Percentiles rank a stretch among this genome's conserved stretches.
Evolutionary conservation across 2,797 vertebrate species (phyloP).

Genomic region (Trematomus bernacchii): DNA sequence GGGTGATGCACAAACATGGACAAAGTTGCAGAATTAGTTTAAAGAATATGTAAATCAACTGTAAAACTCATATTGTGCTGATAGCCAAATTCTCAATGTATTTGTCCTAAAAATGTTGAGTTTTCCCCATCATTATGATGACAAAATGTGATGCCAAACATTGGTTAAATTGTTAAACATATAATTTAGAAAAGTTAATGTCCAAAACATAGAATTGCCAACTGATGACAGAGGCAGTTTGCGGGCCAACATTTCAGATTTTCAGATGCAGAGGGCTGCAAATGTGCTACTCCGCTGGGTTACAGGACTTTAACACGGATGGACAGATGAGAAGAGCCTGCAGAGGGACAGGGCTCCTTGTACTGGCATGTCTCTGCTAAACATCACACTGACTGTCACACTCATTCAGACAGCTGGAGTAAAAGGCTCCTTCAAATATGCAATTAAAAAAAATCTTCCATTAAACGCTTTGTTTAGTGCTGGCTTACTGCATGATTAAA

Average conservation of each 20-base stretch:
- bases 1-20: too few relatives aligned
- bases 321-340: constrained; percentile 25
- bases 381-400: constrained; percentile 4
- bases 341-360: neutral
- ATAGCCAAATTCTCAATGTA: too few relatives aligned
- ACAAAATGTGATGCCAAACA: too few relatives aligned
- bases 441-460: neutral
- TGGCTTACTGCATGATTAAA: neutral
- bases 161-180: too few relatives aligned
- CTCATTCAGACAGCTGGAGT: neutral
- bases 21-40: too few relatives aligned
- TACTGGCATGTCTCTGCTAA: neutral
- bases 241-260: neutral
- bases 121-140: too few relatives aligned
- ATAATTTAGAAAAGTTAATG: too few relatives aligned
- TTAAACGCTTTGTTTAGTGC: neutral
- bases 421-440: neutral
- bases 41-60: too few relatives aligned
- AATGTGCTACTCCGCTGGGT: neutral
- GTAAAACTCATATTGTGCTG: too few relatives aligned
- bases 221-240: neutral
- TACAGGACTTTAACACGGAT: constrained; percentile 18
- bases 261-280: neutral
- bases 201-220: too few relatives aligned
- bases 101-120: too few relatives aligned